These are phyloP conservation scores for Eulemur rubriventer DNA, from an alignment of 2,797 vertebrate species.

Conservation along the genomic window DNA sequence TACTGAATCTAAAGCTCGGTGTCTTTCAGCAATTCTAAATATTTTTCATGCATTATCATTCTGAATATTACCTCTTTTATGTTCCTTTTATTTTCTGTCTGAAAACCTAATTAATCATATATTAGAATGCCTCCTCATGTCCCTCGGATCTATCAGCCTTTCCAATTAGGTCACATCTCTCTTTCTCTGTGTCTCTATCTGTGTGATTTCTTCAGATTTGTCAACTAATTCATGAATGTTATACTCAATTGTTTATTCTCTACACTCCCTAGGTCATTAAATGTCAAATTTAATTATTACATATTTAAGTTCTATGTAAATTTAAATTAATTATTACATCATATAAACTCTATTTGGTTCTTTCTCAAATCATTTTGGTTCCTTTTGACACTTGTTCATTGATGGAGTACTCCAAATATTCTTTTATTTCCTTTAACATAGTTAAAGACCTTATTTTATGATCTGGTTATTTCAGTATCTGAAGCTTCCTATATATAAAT, in stretches of 20 bases:
- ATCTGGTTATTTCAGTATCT: neutral
- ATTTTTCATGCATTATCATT: neutral
- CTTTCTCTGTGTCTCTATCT: neutral
- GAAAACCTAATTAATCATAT: neutral
- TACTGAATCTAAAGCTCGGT: neutral
- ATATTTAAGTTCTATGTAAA: neutral
- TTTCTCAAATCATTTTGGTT: neutral
- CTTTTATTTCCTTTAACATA: neutral
- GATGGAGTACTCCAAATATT: neutral
- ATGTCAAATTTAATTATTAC: neutral
- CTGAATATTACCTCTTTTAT: neutral
- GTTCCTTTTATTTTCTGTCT: neutral
- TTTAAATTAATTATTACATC: neutral
- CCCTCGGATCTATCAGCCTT: neutral
- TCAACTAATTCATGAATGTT: neutral
- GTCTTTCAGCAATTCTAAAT: neutral
- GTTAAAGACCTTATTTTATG: neutral
- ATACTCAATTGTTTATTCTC: neutral
- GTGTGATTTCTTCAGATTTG: neutral
- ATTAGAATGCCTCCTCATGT: neutral
- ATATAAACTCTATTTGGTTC: neutral
- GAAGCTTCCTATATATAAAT: neutral
- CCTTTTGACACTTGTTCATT: neutral
- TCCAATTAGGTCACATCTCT: neutral
- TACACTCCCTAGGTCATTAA: neutral